Evolutionary conservation across 2,797 vertebrate genomes (phyloP).

Genomic region (Botia kubotai): DNA sequence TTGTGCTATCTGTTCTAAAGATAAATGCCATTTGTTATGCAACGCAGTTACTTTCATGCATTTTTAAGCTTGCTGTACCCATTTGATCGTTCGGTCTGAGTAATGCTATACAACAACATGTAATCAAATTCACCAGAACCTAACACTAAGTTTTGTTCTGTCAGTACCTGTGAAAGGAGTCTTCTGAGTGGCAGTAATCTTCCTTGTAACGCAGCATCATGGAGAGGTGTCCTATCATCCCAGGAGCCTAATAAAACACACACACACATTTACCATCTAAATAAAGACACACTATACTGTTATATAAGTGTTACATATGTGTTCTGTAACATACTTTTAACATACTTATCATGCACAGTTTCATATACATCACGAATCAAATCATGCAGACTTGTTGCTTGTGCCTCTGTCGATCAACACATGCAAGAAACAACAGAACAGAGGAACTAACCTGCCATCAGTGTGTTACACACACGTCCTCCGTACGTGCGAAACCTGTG

Average conservation of each 20-base stretch:
- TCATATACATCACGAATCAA: no score
- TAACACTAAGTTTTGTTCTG: background rate
- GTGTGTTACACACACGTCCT: constrained; percentile 70
- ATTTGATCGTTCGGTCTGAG: background rate
- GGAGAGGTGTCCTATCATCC: constrained; percentile 90
- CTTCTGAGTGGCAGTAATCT: constrained; percentile 84
- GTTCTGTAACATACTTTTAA: no score
- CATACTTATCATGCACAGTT: no score
- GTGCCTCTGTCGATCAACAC: background rate
- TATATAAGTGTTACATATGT: background rate
- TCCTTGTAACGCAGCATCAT: constrained; percentile 91
- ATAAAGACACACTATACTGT: background rate
- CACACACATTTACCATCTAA: constrained; percentile 1
- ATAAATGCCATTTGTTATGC: background rate
- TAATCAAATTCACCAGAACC: background rate
- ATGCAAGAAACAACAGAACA: background rate
- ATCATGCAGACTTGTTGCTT: background rate
- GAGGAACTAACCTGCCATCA: constrained; percentile 75
- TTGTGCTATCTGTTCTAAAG: background rate
- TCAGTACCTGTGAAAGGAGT: constrained; percentile 85
- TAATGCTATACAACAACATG: background rate
- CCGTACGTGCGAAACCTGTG: constrained; percentile 64
- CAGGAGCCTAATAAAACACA: constrained; percentile 80
- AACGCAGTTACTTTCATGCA: background rate
- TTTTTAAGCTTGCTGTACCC: background rate